Conservation (phyloP, 2,888 invertebrate species). For the Loripinus fragilis region DNA sequence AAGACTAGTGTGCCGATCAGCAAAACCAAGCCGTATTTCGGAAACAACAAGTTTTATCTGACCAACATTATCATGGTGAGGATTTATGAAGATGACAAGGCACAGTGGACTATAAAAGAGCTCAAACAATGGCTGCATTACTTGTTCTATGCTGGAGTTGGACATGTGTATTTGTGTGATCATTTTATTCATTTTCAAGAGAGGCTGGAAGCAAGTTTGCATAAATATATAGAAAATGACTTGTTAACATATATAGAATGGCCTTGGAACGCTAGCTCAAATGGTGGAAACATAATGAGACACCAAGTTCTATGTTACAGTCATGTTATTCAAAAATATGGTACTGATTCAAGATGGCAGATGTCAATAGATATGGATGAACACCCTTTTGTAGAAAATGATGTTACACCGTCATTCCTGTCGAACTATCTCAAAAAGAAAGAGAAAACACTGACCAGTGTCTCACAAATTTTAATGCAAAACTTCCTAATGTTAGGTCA, state of each 20-base stretch:
- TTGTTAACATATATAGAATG: constrained; percentile 37
- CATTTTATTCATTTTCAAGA: constrained; percentile 38
- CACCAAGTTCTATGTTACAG: constrained; percentile 67
- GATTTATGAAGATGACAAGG: constrained; percentile 47
- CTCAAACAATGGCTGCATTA: constrained; percentile 59
- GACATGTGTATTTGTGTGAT: constrained; percentile 56
- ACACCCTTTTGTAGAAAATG: constrained; percentile 60
- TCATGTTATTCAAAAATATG: constrained; percentile 45
- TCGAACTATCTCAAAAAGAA: constrained; percentile 47
- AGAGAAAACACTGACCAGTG: neutral
- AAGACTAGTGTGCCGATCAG: too few relatives aligned
- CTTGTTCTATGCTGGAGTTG: constrained; percentile 52
- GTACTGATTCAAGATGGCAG: constrained; percentile 53
- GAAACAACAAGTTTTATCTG: neutral
- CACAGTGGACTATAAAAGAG: constrained; percentile 49
- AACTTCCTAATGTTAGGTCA: constrained; percentile 67
- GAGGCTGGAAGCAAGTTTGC: constrained; percentile 21
- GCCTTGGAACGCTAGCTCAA: constrained; percentile 25
- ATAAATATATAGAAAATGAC: constrained; percentile 35
- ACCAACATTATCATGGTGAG: constrained; percentile 34
- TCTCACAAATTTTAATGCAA: constrained; percentile 33
- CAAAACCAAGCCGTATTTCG: neutral
- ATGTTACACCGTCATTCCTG: constrained; percentile 55
- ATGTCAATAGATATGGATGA: constrained; percentile 68
- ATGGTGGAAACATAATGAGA: constrained; percentile 45